Conservation (phyloP, 2,797 vertebrate species). For the Scolopax bukidnonensis region DNA sequence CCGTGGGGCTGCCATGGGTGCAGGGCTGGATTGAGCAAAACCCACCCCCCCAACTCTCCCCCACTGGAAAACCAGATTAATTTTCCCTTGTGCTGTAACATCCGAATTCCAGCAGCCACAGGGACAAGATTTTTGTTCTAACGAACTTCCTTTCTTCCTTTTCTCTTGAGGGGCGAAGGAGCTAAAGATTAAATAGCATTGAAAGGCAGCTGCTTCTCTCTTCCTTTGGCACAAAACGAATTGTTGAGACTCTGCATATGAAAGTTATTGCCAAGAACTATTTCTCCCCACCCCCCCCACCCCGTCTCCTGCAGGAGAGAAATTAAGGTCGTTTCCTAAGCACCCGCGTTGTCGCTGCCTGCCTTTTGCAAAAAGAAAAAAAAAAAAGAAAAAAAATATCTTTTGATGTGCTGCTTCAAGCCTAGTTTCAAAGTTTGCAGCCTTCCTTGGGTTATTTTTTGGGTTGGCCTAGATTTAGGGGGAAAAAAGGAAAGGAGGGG, state of each 20-base stretch:
- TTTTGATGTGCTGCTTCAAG: not conserved
- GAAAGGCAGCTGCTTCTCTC: slow-evolving; percentile 31
- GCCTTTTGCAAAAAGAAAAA: not conserved
- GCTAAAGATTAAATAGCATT: slow-evolving; percentile 7
- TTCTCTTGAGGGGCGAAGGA: not conserved
- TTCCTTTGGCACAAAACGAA: slow-evolving; percentile 16
- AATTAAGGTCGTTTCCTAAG: slow-evolving; percentile 36
- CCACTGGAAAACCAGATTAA: not conserved
- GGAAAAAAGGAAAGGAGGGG: no score
- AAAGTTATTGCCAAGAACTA: slow-evolving; percentile 29
- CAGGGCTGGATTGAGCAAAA: not conserved
- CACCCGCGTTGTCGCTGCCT: not conserved
- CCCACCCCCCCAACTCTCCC: not conserved
- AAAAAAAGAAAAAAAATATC: not conserved
- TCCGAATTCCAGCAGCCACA: not conserved
- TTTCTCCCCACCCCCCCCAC: not conserved
- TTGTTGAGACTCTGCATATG: not conserved
- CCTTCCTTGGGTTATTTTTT: not conserved
- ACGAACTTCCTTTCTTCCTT: slow-evolving; percentile 5
- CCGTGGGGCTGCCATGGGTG: not conserved
- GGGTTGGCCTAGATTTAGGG: not conserved
- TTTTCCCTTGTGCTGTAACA: not conserved
- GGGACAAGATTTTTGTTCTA: not conserved
- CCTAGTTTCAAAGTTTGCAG: not conserved
- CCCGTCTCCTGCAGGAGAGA: not conserved